Percentiles rank a stretch among this genome's conserved stretches.
Conservation (phyloP, 2,888 invertebrate genomes). For the Callyntrura guangdongensis region DNA sequence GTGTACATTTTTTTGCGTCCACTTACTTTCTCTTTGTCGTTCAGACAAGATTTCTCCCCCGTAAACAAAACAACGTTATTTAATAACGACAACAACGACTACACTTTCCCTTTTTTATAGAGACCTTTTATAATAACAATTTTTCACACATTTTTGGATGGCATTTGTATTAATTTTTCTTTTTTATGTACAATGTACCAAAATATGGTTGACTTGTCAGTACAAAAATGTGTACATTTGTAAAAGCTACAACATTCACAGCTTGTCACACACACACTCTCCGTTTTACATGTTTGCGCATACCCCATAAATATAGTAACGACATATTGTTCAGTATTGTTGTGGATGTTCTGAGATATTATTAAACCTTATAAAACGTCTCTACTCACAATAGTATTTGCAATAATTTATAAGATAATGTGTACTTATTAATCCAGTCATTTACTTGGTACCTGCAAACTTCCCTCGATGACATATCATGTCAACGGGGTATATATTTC, state of each 20-base stretch:
- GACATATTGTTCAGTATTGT: background rate
- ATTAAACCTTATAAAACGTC: conserved; percentile 9
- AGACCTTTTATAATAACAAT: conserved; percentile 42
- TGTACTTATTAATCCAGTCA: conserved; percentile 67
- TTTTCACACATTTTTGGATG: conserved; percentile 53
- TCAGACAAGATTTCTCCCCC: conserved; percentile 20
- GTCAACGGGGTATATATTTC: background rate
- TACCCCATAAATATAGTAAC: background rate
- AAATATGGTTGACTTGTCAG: conserved; percentile 35
- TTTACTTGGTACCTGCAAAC: conserved; percentile 53
- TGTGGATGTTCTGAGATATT: conserved; percentile 31
- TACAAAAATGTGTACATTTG: conserved; percentile 58
- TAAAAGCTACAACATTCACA: conserved; percentile 40
- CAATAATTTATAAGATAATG: conserved; percentile 35
- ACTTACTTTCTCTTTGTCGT: background rate
- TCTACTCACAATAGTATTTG: conserved; percentile 13
- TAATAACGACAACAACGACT: conserved; percentile 11
- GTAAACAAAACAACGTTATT: background rate
- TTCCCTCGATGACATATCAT: background rate
- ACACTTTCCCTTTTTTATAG: conserved; percentile 51
- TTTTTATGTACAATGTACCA: conserved; percentile 30
- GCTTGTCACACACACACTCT: background rate
- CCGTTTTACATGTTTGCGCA: background rate
- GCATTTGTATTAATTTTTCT: conserved; percentile 25
- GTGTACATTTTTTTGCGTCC: background rate